These are phyloP conservation scores for Linhomoeus sp. DNA, from an alignment of 2,888 invertebrate genomes.

Conservation along the genomic window DNA sequence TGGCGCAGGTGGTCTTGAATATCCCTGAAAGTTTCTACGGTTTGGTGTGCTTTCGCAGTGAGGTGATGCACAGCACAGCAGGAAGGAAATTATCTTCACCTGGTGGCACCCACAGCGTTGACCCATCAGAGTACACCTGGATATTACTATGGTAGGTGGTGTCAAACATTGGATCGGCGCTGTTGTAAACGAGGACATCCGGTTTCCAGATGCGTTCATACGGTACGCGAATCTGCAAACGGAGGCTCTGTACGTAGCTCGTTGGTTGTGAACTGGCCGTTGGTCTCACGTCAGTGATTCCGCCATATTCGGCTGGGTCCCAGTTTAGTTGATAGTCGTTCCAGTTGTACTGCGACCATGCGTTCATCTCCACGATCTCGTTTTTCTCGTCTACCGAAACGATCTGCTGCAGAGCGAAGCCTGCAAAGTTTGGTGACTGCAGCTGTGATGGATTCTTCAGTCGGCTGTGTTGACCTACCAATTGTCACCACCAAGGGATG, in stretches of 20 bases:
- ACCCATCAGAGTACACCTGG: constrained; percentile 1
- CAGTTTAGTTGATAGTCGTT: constrained; percentile 17
- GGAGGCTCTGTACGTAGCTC: background rate
- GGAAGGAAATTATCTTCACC: constrained; percentile 5
- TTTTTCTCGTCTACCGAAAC: constrained; percentile 31
- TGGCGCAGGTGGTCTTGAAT: constrained; percentile 2
- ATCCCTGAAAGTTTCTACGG: no score
- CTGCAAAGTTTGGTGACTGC: no score
- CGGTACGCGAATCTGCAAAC: background rate
- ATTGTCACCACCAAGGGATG: constrained; percentile 29
- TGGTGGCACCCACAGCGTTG: constrained; percentile 17
- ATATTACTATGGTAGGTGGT: constrained; percentile 8
- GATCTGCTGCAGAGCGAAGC: constrained; percentile 32
- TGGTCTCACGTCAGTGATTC: no score
- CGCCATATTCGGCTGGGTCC: no score
- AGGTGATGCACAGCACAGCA: no score
- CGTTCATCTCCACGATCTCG: constrained; percentile 18
- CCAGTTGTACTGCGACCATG: constrained; percentile 15
- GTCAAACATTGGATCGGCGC: constrained; percentile 16
- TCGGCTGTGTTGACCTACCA: constrained; percentile 9
- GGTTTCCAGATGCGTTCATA: constrained; percentile 65
- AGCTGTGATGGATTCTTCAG: background rate
- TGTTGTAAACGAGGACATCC: constrained; percentile 96
- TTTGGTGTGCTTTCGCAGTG: background rate
- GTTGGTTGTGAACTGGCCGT: background rate